Base-by-base conservation (phyloP, 2,888 invertebrate genomes). In the Pristionchus fissidentatus region DNA sequence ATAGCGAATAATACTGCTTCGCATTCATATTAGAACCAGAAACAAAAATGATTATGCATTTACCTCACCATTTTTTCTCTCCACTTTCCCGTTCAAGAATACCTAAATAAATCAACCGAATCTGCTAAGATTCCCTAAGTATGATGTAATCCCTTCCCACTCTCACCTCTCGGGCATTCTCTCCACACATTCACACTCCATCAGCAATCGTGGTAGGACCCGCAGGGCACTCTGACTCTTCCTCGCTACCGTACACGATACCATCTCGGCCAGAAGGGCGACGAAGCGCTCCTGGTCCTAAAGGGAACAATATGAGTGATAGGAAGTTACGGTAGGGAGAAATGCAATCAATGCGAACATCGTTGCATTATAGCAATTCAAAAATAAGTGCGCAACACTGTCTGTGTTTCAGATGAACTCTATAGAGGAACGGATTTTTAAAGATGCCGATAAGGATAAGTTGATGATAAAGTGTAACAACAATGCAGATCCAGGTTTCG, bases 191-290 rank as follows among this genome's bases (percentile, higher is more conserved):
- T 32, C 32, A 29, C 32, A 32, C n/a, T 81, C 62, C 22, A 81
- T 5, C 46, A 81, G 46, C 15, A 81, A 19, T n/a, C 60, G 80
- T 10, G 80, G 80, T 5, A 81, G 80, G 7, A 62, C 80, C 32
- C 62, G 19, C 29, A 81, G 46, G 8, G 80, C 80, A 19, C 62
- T 26, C n/a, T 35, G 60, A 32, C 46, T 46, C 32, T 46, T 81
- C 29, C 80, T 49, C 19, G 43, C 29, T 22, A 81, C 22, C 3
- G 43, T 43, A 62, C 46, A 46, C 29, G 43, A 41, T n/a, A 62
- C 80, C 60, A 60, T 60, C 22, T 81, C 80, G 15, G 80, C 60
- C 52, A 81, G 80, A 4, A 81, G 80, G 62, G 62, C 60, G 43
- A 81, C 62, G 80, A 81, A 81, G 43, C n/a, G 15, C 32, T 62